A percentile compares a stretch with the other conserved stretches of the same genome.
phyloP scores from a whole-genome alignment of 1,140 invertebrate genomes.

The Aporrectodea caliginosa region DNA sequence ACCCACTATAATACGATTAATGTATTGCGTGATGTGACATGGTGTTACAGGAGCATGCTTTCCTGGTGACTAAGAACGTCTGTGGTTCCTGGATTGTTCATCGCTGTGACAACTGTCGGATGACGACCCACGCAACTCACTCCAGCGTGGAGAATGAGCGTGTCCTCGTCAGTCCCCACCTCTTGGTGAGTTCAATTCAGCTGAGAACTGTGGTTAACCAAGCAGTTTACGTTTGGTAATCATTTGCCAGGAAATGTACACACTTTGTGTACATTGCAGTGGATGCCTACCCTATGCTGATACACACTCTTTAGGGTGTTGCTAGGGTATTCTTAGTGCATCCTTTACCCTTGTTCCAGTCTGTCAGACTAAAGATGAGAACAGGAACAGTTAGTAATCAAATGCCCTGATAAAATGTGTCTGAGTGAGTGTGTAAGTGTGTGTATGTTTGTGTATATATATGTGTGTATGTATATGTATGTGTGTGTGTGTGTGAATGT shows the following conservation, averaged over 20 bases:
- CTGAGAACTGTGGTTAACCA: too few species aligned
- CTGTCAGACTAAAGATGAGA: not conserved
- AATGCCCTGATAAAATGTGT: too few species aligned
- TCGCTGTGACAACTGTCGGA: not conserved
- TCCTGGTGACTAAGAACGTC: not conserved
- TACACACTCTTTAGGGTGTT: not conserved
- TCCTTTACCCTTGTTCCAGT: not conserved
- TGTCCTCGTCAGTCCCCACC: not conserved
- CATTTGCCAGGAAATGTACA: too few species aligned
- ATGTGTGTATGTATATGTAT: too few species aligned
- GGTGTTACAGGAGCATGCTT: not conserved
- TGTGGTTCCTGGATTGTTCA: not conserved
- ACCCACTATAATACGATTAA: not conserved
- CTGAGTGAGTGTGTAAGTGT: too few species aligned
- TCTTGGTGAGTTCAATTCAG: not conserved
- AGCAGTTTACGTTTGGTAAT: too few species aligned
- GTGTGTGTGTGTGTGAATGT: too few species aligned
- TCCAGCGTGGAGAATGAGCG: not conserved
- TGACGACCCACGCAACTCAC: not conserved
- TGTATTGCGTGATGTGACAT: not conserved
- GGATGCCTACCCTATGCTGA: not conserved
- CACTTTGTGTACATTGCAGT: not conserved
- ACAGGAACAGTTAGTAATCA: too few species aligned
- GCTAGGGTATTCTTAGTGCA: not conserved
- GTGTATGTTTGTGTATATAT: too few species aligned